These are phyloP conservation scores for Idaea aversata DNA, from an alignment of 2,888 invertebrate genomes.

Conservation along the genomic window DNA sequence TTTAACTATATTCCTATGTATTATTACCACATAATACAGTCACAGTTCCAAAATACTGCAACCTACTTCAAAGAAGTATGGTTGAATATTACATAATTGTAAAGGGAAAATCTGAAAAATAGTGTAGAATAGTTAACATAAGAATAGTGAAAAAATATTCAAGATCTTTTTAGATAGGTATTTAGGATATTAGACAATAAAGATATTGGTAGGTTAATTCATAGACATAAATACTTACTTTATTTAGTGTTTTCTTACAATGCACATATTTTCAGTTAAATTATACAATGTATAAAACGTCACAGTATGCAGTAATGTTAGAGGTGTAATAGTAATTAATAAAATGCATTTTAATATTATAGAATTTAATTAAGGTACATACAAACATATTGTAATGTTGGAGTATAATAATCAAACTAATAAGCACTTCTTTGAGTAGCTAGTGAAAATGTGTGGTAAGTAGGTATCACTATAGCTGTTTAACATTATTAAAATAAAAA, in stretches of 20 bases:
- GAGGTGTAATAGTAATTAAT: constrained; percentile 34
- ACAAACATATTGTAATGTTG: constrained; percentile 79
- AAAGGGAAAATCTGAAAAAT: not conserved
- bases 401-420: constrained; percentile 78
- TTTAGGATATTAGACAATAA: not conserved
- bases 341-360: constrained; percentile 68
- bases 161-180: not conserved
- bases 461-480: constrained; percentile 49
- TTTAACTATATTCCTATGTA: not conserved
- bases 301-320: constrained; percentile 10
- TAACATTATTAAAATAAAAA: constrained; percentile 44
- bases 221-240: too few relatives aligned
- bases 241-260: not conserved
- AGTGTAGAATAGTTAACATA: not conserved
- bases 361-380: constrained; percentile 80
- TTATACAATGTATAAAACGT: constrained; percentile 3
- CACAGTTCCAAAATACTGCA: not conserved
- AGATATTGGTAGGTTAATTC: not conserved
- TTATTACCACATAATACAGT: not conserved
- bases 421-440: constrained; percentile 74
- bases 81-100: not conserved
- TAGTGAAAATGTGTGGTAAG: constrained; percentile 67
- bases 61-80: not conserved
- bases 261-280: not conserved
- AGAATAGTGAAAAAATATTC: not conserved